A percentile compares a stretch with the other conserved stretches of the same genome.
phyloP scores from a whole-genome alignment of 1,140 invertebrate species.

The Saxidomus purpurata region DNA sequence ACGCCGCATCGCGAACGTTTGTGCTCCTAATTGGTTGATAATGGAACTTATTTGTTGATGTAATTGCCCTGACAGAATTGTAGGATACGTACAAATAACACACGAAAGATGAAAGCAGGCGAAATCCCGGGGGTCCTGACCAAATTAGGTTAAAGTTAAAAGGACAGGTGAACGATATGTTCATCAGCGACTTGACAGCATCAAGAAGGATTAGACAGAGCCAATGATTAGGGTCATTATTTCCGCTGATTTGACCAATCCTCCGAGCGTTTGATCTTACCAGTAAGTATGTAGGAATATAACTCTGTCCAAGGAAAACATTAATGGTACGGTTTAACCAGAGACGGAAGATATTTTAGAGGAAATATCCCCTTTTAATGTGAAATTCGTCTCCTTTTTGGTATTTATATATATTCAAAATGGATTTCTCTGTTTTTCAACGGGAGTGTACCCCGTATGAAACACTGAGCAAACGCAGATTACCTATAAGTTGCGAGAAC shows the following conservation, averaged over 20 bases:
- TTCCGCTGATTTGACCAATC: constrained; percentile 22
- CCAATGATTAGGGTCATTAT: constrained; percentile 38
- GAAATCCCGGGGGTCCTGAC: constrained; percentile 57
- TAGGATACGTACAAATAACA: constrained; percentile 48
- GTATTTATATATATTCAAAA: too few species aligned
- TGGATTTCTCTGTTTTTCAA: too few species aligned
- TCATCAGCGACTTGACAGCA: not conserved
- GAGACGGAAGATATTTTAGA: not conserved
- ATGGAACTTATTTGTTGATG: constrained; percentile 65
- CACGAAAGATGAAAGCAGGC: constrained; percentile 56
- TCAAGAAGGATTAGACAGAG: not conserved
- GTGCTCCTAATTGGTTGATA: constrained; percentile 57
- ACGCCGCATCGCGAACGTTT: constrained; percentile 47
- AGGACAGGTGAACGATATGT: constrained; percentile 53
- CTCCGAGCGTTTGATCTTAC: not conserved
- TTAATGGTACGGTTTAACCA: not conserved
- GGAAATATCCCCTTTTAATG: too few species aligned
- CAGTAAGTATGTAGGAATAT: not conserved
- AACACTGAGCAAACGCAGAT: too few species aligned
- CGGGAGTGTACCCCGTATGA: too few species aligned
- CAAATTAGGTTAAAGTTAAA: constrained; percentile 46
- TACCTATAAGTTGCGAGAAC: too few species aligned
- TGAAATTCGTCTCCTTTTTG: too few species aligned
- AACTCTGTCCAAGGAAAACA: constrained; percentile 4
- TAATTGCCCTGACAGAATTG: constrained; percentile 60